Percentiles rank a stretch among this genome's conserved stretches.
Evolutionary conservation across 2,113 vertebrate genomes (phyloP).

Genomic region (Sardina pilchardus): DNA sequence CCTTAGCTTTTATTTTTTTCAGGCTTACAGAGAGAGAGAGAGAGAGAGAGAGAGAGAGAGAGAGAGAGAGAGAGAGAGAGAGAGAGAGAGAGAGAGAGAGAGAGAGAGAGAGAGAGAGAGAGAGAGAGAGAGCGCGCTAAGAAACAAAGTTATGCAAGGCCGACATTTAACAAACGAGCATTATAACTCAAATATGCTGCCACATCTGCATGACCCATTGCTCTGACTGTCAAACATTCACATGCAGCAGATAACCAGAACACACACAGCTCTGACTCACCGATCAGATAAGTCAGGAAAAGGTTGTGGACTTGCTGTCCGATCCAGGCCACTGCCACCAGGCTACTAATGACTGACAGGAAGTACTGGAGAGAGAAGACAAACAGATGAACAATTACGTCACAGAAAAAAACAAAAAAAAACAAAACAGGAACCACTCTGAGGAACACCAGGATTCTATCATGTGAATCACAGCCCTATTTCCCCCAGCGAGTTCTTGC

Average conservation of each 20-base stretch:
- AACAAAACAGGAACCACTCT: background rate
- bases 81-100: too few species aligned
- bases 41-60: too few species aligned
- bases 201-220: background rate
- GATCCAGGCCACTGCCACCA: conserved; percentile 90
- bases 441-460: background rate
- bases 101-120: too few species aligned
- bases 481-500: background rate
- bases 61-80: too few species aligned
- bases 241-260: background rate
- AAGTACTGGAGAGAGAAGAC: conserved; percentile 80
- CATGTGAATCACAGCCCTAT: background rate
- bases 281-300: conserved; percentile 92
- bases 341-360: conserved; percentile 84
- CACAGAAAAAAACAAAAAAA: background rate
- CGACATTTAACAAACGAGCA: background rate
- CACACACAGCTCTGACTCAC: conserved; percentile 63
- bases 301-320: conserved; percentile 98
- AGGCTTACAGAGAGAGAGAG: background rate
- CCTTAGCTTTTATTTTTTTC: background rate
- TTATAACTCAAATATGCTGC: background rate
- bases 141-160: background rate
- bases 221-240: background rate
- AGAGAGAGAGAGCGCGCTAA: background rate
- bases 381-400: background rate